These are phyloP conservation scores for Cancer borealis DNA, from an alignment of 2,888 invertebrate species.

Conservation along the genomic window DNA sequence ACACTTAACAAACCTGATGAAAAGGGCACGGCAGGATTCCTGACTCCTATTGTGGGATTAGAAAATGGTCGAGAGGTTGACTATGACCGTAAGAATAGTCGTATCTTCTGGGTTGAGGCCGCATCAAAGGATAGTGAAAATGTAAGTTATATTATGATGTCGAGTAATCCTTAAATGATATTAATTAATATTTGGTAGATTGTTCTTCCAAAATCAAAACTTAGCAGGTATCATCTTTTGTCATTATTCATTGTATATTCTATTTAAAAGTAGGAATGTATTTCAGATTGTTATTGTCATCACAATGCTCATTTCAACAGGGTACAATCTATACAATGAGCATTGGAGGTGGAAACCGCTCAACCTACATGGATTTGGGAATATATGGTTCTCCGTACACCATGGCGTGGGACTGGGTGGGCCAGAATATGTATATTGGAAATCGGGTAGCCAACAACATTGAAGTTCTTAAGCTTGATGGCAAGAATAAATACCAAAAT, in stretches of 20 bases:
- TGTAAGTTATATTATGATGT: slow-evolving; percentile 80
- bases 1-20: slow-evolving; percentile 84
- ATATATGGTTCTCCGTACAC: slow-evolving; percentile 94
- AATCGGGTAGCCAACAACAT: slow-evolving; percentile 94
- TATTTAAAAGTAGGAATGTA: not conserved
- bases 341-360: slow-evolving; percentile 91
- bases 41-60: slow-evolving; percentile 93
- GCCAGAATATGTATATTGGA: slow-evolving; percentile 95
- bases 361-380: slow-evolving; percentile 91
- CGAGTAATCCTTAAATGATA: not conserved
- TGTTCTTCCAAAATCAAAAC: not conserved
- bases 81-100: slow-evolving; percentile 92
- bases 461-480: slow-evolving; percentile 90
- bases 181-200: not conserved
- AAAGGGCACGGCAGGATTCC: slow-evolving; percentile 86
- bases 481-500: slow-evolving; percentile 89
- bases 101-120: slow-evolving; percentile 92
- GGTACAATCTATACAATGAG: slow-evolving; percentile 92
- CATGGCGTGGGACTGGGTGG: slow-evolving; percentile 98
- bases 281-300: not conserved
- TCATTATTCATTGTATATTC: not conserved
- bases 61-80: slow-evolving; percentile 93
- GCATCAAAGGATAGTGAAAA: slow-evolving; percentile 87
- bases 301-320: slow-evolving; percentile 80
- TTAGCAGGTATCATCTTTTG: not conserved